Evolutionary conservation across 2,113 vertebrate genomes (phyloP).

Genomic region (Zootoca vivipara): DNA sequence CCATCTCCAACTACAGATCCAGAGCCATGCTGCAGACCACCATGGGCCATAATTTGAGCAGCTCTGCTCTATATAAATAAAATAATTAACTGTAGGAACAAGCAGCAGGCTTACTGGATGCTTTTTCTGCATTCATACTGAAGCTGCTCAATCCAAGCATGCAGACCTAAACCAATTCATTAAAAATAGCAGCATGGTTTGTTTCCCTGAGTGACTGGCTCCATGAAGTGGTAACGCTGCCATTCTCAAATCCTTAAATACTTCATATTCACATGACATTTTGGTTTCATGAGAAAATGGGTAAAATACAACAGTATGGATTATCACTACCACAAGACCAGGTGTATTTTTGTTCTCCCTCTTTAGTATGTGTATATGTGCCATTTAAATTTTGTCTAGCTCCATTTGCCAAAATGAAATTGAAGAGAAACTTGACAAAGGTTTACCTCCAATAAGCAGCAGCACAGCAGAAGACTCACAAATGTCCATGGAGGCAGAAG

Average conservation of each 20-base stretch:
- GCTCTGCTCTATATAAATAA: no score
- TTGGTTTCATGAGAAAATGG: neutral
- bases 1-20: no score
- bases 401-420: conserved; percentile 83
- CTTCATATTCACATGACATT: neutral
- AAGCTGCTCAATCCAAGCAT: neutral
- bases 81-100: neutral
- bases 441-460: conserved; percentile 83
- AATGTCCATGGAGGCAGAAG: neutral
- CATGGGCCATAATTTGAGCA: no score
- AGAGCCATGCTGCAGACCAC: no score
- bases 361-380: neutral
- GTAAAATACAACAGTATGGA: neutral
- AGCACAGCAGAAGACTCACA: conserved; percentile 71
- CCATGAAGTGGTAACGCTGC: neutral
- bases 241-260: neutral
- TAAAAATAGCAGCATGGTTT: neutral
- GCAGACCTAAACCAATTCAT: neutral
- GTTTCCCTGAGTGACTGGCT: neutral
- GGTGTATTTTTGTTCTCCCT: neutral
- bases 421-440: conserved; percentile 59
- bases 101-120: neutral
- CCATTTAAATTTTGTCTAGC: conserved; percentile 62
- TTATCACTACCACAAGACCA: neutral
- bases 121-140: neutral